phyloP scores from a whole-genome alignment of 2,113 vertebrate genomes.

The Leptocoma aspasia region DNA sequence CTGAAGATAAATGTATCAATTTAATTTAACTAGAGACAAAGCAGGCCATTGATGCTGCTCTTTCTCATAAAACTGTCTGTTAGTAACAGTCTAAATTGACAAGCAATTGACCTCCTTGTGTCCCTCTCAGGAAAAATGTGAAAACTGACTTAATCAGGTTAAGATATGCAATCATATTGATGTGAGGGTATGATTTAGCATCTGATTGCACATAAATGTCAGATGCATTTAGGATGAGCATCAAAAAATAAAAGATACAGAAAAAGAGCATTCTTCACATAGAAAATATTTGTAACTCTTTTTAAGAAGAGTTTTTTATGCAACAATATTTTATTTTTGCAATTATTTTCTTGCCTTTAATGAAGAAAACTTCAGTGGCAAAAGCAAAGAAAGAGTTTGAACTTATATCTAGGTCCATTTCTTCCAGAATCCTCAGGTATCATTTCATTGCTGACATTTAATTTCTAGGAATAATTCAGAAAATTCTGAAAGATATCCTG shows the following conservation, averaged over 20 bases:
- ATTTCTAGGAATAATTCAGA: not conserved
- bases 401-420: not conserved
- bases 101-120: slow-evolving; percentile 26
- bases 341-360: not conserved
- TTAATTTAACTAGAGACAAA: not conserved
- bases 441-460: not conserved
- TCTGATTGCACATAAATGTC: not conserved
- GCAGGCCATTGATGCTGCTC: not conserved
- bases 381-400: not conserved
- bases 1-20: not conserved
- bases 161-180: slow-evolving; percentile 18
- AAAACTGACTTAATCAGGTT: slow-evolving; percentile 38
- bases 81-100: slow-evolving; percentile 4
- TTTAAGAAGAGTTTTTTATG: not conserved
- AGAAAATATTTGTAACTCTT: not conserved
- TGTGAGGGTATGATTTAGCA: not conserved
- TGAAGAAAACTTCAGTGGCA: not conserved
- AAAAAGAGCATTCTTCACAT: not conserved
- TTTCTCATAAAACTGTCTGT: not conserved
- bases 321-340: not conserved
- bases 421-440: not conserved
- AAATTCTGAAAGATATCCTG: not conserved
- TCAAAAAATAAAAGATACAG: not conserved
- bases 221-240: not conserved
- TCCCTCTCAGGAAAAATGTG: not conserved